A percentile compares a stretch with the other conserved stretches of the same genome.
Conservation (phyloP, 2,888 invertebrate species). For the Noctua janthina region DNA sequence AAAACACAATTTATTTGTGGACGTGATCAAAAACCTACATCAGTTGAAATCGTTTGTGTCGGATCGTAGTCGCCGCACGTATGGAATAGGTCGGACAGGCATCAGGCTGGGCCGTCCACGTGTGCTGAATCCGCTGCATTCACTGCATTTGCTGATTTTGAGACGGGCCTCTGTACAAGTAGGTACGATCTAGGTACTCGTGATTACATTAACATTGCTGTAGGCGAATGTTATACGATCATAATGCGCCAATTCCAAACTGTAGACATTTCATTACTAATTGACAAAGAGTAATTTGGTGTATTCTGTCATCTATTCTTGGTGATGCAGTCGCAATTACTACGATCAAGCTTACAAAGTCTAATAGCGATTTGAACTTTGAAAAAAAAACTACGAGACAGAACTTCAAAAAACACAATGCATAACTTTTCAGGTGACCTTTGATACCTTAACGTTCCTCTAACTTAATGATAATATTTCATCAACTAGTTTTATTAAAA, state of each 20-base stretch:
- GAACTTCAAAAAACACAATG: background rate
- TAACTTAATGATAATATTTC: background rate
- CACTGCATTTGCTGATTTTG: slow-evolving; percentile 71
- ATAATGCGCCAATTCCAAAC: background rate
- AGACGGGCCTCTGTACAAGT: slow-evolving; percentile 23
- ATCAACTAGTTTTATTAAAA: background rate
- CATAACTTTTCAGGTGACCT: background rate
- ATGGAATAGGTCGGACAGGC: slow-evolving; percentile 76
- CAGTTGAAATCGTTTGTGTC: slow-evolving; percentile 64
- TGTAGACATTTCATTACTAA: background rate
- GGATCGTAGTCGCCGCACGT: slow-evolving; percentile 78
- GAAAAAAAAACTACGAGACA: background rate
- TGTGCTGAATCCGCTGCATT: slow-evolving; percentile 76
- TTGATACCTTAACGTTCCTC: background rate
- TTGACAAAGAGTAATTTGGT: background rate
- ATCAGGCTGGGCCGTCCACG: slow-evolving; percentile 71
- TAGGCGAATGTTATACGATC: background rate
- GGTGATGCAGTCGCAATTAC: background rate
- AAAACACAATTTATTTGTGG: slow-evolving; percentile 76
- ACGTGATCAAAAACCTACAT: slow-evolving; percentile 76
- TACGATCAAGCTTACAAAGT: background rate
- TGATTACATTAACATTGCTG: slow-evolving; percentile 9
- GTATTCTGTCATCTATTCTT: background rate
- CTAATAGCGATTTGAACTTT: background rate
- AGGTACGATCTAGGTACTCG: background rate